Evolutionary conservation across 2,113 vertebrate species (phyloP).

Genomic region (Thalassarche chlororhynchos): DNA sequence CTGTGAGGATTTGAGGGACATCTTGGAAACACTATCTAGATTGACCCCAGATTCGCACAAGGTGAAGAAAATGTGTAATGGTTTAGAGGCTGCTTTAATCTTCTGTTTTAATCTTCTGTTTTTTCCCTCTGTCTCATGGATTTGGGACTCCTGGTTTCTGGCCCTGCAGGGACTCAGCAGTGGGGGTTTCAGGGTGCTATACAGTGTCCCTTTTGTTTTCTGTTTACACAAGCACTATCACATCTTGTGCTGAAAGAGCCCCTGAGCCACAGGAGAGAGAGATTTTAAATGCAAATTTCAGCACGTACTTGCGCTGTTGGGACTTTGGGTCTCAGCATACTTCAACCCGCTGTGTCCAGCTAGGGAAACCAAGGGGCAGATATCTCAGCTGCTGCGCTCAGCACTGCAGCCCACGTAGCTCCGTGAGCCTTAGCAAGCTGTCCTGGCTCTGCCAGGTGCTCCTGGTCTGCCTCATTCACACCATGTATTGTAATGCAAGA

Average conservation of each 20-base stretch:
- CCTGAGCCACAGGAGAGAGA: background rate
- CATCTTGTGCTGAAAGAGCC: background rate
- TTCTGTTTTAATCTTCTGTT: background rate
- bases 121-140: background rate
- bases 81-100: background rate
- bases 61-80: background rate
- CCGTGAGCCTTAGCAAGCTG: background rate
- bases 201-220: background rate
- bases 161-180: background rate
- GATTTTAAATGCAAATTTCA: background rate
- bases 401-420: background rate
- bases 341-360: background rate
- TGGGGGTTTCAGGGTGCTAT: background rate
- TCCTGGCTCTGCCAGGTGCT: background rate
- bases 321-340: background rate
- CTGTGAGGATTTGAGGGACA: background rate
- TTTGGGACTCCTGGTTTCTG: background rate
- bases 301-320: rapidly evolving
- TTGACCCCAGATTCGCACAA: background rate
- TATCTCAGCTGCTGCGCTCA: background rate
- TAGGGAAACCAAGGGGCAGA: background rate
- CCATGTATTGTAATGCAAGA: background rate
- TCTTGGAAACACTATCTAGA: background rate
- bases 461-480: background rate
- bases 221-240: background rate